phyloP scores from a whole-genome alignment of 1,140 invertebrate genomes.

The Drosophila asahinai region DNA sequence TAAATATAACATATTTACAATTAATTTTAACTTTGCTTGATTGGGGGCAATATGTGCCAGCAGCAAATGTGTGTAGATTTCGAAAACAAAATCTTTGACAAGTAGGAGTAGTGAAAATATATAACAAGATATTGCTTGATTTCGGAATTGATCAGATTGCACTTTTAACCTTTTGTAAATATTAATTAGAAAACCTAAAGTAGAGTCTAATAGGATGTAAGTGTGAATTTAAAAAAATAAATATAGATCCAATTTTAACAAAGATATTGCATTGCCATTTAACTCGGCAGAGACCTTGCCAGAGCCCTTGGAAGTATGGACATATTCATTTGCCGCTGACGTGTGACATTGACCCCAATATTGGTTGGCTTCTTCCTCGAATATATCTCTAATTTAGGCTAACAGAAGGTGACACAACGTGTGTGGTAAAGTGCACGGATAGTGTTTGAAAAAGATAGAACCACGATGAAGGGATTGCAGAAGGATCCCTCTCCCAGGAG shows the following conservation, averaged over 20 bases:
- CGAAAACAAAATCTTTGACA: constrained; percentile 24
- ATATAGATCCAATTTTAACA: background rate
- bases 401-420: constrained; percentile 56
- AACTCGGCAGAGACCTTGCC: too few species aligned
- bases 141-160: constrained; percentile 3
- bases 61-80: constrained; percentile 16
- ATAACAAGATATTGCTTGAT: constrained; percentile 9
- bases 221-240: background rate
- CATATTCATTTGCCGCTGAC: constrained; percentile 6
- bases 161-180: background rate
- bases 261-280: constrained; percentile 1
- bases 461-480: constrained; percentile 24
- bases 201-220: background rate
- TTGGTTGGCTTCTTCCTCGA: constrained; percentile 17
- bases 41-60: constrained; percentile 24
- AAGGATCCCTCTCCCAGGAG: background rate
- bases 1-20: constrained; percentile 76
- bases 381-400: constrained; percentile 53
- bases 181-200: background rate
- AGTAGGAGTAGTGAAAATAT: background rate
- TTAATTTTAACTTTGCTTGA: constrained; percentile 37
- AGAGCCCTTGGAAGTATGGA: background rate
- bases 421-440: constrained; percentile 46
- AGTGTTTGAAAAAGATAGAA: constrained; percentile 52
- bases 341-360: constrained; percentile 11